Conservation (phyloP, 2,888 invertebrate genomes). For the Zygogramma bicolorata region DNA sequence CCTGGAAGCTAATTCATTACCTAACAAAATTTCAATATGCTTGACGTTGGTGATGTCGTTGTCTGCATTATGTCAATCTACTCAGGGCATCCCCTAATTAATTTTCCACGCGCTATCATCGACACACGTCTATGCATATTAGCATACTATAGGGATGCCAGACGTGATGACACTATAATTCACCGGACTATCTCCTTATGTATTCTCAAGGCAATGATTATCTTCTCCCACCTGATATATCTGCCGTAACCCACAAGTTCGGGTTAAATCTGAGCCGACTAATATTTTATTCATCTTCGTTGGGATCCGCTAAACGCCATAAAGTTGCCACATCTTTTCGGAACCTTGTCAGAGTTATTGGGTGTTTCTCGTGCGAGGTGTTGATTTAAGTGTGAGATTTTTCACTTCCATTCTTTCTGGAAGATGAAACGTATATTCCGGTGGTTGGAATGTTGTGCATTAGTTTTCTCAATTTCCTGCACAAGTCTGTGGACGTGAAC, state of each 20-base stretch:
- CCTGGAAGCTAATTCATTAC: too few species aligned
- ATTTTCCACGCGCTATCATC: too few species aligned
- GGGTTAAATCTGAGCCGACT: constrained; percentile 68
- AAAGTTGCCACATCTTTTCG: constrained; percentile 5
- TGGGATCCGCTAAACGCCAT: not conserved
- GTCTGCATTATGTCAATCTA: too few species aligned
- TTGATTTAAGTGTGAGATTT: not conserved
- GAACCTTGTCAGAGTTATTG: not conserved
- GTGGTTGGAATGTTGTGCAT: constrained; percentile 2
- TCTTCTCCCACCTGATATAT: constrained; percentile 7
- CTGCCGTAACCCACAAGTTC: not conserved
- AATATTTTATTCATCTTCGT: constrained; percentile 59
- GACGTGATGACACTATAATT: too few species aligned
- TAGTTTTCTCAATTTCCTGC: not conserved
- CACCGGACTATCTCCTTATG: not conserved
- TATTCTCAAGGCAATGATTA: constrained; percentile 1
- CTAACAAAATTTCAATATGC: too few species aligned
- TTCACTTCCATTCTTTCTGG: not conserved
- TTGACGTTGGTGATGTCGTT: too few species aligned
- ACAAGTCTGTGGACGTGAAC: not conserved
- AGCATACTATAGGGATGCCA: too few species aligned
- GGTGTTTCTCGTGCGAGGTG: not conserved
- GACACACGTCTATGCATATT: too few species aligned
- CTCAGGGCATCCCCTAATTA: too few species aligned
- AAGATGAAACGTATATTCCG: not conserved